phyloP scores from a whole-genome alignment of 2,888 invertebrate genomes.

The Coelinius sp. region DNA sequence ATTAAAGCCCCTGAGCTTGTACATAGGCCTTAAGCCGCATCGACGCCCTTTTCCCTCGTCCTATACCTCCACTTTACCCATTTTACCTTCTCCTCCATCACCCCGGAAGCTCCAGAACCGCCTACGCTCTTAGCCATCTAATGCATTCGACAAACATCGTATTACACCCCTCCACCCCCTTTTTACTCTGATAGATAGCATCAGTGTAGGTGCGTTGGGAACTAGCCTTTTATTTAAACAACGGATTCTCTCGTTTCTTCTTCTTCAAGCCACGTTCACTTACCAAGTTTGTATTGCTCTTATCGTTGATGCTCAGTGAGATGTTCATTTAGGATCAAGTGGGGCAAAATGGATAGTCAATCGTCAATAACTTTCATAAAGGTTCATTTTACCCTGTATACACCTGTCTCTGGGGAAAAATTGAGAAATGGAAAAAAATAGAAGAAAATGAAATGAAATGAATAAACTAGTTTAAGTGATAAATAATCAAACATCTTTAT shows the following conservation, averaged over 20 bases:
- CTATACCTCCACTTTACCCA: conserved; percentile 29
- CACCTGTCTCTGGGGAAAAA: no score
- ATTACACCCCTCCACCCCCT: conserved; percentile 45
- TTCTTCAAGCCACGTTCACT: not conserved
- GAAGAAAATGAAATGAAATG: no score
- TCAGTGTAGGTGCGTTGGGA: conserved; percentile 45
- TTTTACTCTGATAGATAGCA: conserved; percentile 15
- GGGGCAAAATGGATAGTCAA: no score
- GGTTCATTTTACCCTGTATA: no score
- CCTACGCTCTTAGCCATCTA: conserved; percentile 55
- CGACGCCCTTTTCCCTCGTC: conserved; percentile 53
- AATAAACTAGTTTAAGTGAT: no score
- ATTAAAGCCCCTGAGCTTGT: conserved; percentile 61
- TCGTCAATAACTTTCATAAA: no score
- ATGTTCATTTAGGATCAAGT: no score
- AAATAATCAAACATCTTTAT: not conserved
- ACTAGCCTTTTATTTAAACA: conserved; percentile 65
- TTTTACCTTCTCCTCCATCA: conserved; percentile 33
- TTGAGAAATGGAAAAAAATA: no score
- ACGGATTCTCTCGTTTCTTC: conserved; percentile 57
- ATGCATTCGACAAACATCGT: conserved; percentile 68
- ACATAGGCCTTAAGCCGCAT: conserved; percentile 67
- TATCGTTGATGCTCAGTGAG: not conserved
- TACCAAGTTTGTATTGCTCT: conserved; percentile 24
- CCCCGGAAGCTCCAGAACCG: conserved; percentile 34